Conservation (phyloP, 2,113 vertebrate genomes). For the Anarhynchus alexandrinus region DNA sequence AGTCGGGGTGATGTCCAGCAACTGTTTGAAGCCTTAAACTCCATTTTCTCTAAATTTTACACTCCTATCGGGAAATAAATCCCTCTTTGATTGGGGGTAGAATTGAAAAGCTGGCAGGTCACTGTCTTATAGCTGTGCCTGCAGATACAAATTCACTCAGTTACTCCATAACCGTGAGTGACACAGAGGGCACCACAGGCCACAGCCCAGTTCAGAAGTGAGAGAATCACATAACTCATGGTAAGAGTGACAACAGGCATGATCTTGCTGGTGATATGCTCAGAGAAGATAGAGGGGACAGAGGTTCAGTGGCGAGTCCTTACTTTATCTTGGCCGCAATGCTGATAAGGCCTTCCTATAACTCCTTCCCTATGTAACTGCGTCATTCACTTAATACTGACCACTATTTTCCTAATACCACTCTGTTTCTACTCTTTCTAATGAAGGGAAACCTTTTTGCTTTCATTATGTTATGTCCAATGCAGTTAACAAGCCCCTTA, state of each 20-base stretch:
- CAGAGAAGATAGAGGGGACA: background rate
- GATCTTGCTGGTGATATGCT: background rate
- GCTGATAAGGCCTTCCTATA: background rate
- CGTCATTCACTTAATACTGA: background rate
- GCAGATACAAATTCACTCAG: conserved; percentile 33
- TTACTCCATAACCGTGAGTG: background rate
- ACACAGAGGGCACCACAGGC: conserved; percentile 10
- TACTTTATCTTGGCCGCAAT: background rate
- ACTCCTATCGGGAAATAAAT: conserved; percentile 50
- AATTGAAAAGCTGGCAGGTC: conserved; percentile 48
- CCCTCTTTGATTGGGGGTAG: conserved; percentile 45
- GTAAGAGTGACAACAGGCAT: background rate
- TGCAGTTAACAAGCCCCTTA: background rate
- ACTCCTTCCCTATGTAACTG: background rate
- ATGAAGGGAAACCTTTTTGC: background rate
- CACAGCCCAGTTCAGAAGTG: conserved; percentile 19
- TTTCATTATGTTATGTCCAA: background rate
- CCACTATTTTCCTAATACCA: background rate
- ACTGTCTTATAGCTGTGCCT: background rate
- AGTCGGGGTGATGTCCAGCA: background rate
- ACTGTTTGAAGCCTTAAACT: conserved; percentile 15
- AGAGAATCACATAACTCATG: conserved; percentile 11
- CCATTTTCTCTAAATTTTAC: conserved; percentile 45
- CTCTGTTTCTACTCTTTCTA: background rate
- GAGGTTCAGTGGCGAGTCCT: background rate